Evolutionary conservation across 1,140 invertebrate species (phyloP).

Genomic region (Nymphalis io): DNA sequence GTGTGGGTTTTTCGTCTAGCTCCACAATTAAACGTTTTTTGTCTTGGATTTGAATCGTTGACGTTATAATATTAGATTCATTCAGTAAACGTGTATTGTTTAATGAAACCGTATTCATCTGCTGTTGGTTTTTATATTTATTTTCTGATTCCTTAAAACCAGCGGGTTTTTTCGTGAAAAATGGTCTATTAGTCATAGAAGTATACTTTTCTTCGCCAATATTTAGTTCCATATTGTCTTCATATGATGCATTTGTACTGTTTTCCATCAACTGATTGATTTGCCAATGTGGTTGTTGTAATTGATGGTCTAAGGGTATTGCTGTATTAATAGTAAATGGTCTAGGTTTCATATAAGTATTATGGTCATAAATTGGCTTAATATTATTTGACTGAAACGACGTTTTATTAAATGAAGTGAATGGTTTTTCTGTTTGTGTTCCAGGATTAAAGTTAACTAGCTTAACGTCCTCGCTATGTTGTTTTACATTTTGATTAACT

Average conservation of each 20-base stretch:
- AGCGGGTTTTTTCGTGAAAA: slow-evolving; percentile 20
- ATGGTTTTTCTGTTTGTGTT: slow-evolving; percentile 79
- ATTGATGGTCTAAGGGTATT: slow-evolving; percentile 66
- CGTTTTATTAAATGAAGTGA: slow-evolving; percentile 60
- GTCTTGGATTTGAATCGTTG: slow-evolving; percentile 70
- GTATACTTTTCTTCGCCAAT: slow-evolving; percentile 69
- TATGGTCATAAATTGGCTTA: slow-evolving; percentile 55
- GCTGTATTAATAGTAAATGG: slow-evolving; percentile 70
- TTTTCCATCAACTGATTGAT: slow-evolving; percentile 75
- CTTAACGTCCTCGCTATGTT: slow-evolving; percentile 27
- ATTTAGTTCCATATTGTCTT: slow-evolving; percentile 71
- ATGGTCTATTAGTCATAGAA: slow-evolving; percentile 22
- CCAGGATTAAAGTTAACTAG: slow-evolving; percentile 60
- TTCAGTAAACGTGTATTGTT: slow-evolving; percentile 55
- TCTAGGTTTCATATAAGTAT: slow-evolving; percentile 65
- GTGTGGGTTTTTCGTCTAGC: slow-evolving; percentile 59
- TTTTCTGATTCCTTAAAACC: slow-evolving; percentile 25
- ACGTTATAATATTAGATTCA: slow-evolving; percentile 77
- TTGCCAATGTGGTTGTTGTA: slow-evolving; percentile 76
- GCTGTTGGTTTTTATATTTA: slow-evolving; percentile 50
- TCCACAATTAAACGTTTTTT: slow-evolving; percentile 73
- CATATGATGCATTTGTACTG: slow-evolving; percentile 66
- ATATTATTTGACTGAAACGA: slow-evolving; percentile 62
- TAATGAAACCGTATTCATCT: slow-evolving; percentile 42
- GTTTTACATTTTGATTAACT: slow-evolving; percentile 21